Percentiles rank a stretch among this genome's conserved stretches.
Conservation (phyloP, 1,140 invertebrate species). For the Dendroctonus valens region DNA sequence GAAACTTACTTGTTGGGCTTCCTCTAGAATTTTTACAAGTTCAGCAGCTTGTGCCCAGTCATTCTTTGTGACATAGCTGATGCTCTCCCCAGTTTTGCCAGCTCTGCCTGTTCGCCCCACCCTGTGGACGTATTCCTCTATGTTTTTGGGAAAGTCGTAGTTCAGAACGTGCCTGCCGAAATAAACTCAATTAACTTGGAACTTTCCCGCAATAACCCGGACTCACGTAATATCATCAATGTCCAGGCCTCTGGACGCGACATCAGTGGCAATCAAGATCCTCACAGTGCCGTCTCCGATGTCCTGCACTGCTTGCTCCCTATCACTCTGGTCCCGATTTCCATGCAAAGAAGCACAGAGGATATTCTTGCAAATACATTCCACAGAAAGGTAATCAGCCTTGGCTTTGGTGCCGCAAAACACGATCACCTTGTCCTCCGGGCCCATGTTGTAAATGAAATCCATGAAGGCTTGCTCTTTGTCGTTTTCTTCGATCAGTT, state of each 20-base stretch:
- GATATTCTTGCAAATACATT: conserved; percentile 68
- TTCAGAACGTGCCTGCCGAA: conserved; percentile 71
- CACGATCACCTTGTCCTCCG: conserved; percentile 67
- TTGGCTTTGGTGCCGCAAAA: conserved; percentile 83
- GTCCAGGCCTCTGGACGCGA: conserved; percentile 88
- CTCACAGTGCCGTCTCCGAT: conserved; percentile 71
- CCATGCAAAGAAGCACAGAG: conserved; percentile 81
- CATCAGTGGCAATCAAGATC: conserved; percentile 93
- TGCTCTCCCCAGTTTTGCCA: conserved; percentile 76
- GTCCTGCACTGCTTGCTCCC: conserved; percentile 82
- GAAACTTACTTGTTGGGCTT: conserved; percentile 63
- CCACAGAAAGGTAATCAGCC: conserved; percentile 78
- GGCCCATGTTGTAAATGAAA: conserved; percentile 40
- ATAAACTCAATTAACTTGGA: background rate
- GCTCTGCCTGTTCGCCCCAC: conserved; percentile 88
- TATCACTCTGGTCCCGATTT: conserved; percentile 81
- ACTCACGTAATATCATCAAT: conserved; percentile 88
- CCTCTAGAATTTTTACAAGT: conserved; percentile 79
- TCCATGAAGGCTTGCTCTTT: conserved; percentile 60
- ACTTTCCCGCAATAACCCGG: background rate
- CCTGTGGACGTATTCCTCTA: conserved; percentile 86
- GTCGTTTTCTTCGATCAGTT: conserved; percentile 71
- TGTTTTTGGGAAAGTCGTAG: conserved; percentile 86
- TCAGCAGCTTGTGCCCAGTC: conserved; percentile 79
- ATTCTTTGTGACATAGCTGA: conserved; percentile 74